Evolutionary conservation across 2,888 invertebrate species (phyloP).

Genomic region (Arge pagana): DNA sequence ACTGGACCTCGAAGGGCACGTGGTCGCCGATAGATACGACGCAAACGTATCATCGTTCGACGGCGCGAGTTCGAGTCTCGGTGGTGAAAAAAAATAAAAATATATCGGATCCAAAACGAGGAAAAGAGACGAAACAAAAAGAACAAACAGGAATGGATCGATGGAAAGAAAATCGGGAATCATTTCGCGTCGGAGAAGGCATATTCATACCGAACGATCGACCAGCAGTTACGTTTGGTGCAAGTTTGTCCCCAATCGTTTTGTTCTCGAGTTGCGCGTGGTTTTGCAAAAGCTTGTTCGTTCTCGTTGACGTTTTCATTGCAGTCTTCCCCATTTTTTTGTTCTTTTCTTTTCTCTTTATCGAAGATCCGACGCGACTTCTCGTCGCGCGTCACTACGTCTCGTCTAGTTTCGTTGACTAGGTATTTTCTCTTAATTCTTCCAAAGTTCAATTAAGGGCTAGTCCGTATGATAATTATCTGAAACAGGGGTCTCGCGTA

Average conservation of each 20-base stretch:
- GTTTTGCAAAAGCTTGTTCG: no score
- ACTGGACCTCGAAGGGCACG: constrained; percentile 47
- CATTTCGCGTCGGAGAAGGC: no score
- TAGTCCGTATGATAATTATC: constrained; percentile 45
- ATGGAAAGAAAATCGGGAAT: no score
- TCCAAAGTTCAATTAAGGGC: constrained; percentile 53
- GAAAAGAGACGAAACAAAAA: constrained; percentile 2
- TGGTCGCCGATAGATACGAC: constrained; percentile 34
- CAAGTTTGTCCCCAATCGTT: no score
- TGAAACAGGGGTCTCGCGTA: constrained; percentile 21
- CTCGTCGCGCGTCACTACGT: constrained; percentile 19
- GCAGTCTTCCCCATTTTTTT: constrained; percentile 27
- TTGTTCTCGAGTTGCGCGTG: no score
- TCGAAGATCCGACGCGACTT: constrained; percentile 20
- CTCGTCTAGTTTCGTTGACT: constrained; percentile 25
- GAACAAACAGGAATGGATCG: no score
- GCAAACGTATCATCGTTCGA: constrained; percentile 42
- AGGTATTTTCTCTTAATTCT: constrained; percentile 33
- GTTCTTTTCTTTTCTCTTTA: constrained; percentile 19
- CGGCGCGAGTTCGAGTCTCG: constrained; percentile 36
- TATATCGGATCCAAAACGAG: constrained; percentile 7
- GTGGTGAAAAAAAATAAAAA: constrained; percentile 22
- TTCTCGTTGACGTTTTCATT: no score
- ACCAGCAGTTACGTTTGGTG: no score
- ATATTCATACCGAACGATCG: no score